Base-by-base conservation (phyloP, 2,797 vertebrate species). In the Bradypodion ventrale region DNA sequence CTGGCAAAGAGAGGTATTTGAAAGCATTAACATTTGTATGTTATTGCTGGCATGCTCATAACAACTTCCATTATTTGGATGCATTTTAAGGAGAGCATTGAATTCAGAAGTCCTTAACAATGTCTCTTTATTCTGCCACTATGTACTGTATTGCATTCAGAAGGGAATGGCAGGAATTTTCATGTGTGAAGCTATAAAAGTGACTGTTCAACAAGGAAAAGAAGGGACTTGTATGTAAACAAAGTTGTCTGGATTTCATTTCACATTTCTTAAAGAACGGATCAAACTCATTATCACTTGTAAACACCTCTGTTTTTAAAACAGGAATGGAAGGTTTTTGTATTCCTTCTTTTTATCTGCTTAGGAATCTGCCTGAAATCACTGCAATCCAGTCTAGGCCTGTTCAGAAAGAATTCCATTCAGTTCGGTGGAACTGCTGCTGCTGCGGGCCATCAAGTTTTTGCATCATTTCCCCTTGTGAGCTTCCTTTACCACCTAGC, bases 71-170 rank as follows among this genome's bases (percentile, higher is more conserved):
- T 80, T 87, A 49, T 80, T 90, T 78, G 84, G 87, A 74, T 80
- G 76, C 59, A 82, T 89, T 92, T 88, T 70, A 89, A 87, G 78
- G 76, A 87, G 29, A 89, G 73, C 7, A 42, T 3, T 80, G 75
- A 42, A 85, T 81, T 70, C 78, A 78, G 73, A 91, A 92, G 82
- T 82, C 37, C 15, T 90, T 91, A 0, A 68, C 56, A 90, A 89
- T 77, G 5, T 65, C 5, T 7, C 89, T 59, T 29, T 84, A 32
- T 84, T 84, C 82, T 91, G 83, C 59, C 52, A 63, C 49, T 75
- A 56, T 78, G 90, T 88, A 92, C 89, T 78, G 87, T 88, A 92
- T 89, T 78, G 87, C 78, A 93, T 91, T 63, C 56, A 85, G 46
- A 82, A 83, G 81, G 88, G 85, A 73, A 19, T 85, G 77, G 80